Conservation (phyloP, 2,888 invertebrate genomes). For the Cordylochernes scorpioides region DNA sequence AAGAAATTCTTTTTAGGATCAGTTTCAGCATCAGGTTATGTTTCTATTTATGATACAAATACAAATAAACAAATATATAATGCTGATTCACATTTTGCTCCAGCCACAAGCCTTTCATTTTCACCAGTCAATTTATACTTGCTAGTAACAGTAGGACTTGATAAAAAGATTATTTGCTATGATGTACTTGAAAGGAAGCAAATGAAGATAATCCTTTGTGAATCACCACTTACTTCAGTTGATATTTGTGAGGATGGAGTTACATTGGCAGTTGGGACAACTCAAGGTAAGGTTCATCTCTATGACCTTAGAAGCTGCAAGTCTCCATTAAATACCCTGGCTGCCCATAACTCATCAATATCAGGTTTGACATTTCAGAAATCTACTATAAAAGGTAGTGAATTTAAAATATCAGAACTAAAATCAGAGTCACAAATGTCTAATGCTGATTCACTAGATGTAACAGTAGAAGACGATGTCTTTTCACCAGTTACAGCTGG, state of each 20-base stretch:
- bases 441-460: too few species aligned
- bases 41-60: too few species aligned
- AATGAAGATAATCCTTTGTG: too few species aligned
- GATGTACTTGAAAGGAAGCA: conserved; percentile 21
- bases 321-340: conserved; percentile 16
- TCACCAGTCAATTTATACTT: conserved; percentile 24
- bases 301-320: conserved; percentile 20
- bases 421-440: too few species aligned
- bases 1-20: too few species aligned
- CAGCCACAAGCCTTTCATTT: conserved; percentile 22
- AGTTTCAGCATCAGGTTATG: too few species aligned
- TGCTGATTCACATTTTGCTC: conserved; percentile 21
- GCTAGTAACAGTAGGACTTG: conserved; percentile 23
- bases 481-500: too few species aligned
- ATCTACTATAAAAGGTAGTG: too few species aligned
- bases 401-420: too few species aligned
- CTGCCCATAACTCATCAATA: conserved; percentile 20
- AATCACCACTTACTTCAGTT: conserved; percentile 20
- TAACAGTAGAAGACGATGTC: too few species aligned
- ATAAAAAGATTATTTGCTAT: conserved; percentile 22
- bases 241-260: conserved; percentile 20
- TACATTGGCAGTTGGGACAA: conserved; percentile 21
- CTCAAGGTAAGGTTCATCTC: conserved; percentile 20
- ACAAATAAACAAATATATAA: too few species aligned
- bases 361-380: conserved; percentile 17